Evolutionary conservation across 92 coral and sea anemone genomes (phyloP), one percentile per base, ranked within the genome.

Genomic region (Zoanthus solanderi): DNA sequence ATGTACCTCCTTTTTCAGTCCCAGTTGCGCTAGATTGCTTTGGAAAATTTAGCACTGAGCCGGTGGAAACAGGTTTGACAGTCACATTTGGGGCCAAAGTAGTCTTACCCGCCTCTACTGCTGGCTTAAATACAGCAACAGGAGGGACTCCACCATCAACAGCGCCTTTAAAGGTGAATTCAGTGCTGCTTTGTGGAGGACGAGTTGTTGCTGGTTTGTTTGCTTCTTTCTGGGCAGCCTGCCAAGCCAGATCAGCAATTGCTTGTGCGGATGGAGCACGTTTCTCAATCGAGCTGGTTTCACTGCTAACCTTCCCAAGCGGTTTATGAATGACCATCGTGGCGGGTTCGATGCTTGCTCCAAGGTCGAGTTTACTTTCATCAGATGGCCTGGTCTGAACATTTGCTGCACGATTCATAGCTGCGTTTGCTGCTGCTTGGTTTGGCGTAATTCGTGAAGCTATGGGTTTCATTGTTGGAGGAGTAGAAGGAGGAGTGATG

Each of bases 311-410:
- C 30, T 46, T 30, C 16, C 58, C 85, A 13, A 67, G 11, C 18
- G 85, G 85, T 81, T 81, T 81, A 18, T 81, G 85, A 10, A 81
- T 45, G 12, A 81, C 28, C 85, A 81, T 81, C n/a, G 76, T 81
- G 37, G 85, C 85, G 9, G 85, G 85, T 75, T 81, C 85, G 28
- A 81, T 81, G 29, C 85, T 81, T 14, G 85, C 85, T 44, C 85
- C 85, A 10, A 81, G 76, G 75, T 81, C 85, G 47, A 81, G 75
- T 34, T 45, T 47, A 75, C 85, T 81, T 66, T 81, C 75, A 53
- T 45, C 76, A 9, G 61, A 75, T 42, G 85, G 61, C 17, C 47
- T 81, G 28, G 42, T 67, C 46, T 81, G 75, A 1, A 53, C 4
- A 13, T n/a, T 18, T 48, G 85, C 75, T 66, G 60, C 75, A 42